Evolutionary conservation across 2,888 invertebrate species (phyloP).

Genomic region (Drosophila stalkeri): DNA sequence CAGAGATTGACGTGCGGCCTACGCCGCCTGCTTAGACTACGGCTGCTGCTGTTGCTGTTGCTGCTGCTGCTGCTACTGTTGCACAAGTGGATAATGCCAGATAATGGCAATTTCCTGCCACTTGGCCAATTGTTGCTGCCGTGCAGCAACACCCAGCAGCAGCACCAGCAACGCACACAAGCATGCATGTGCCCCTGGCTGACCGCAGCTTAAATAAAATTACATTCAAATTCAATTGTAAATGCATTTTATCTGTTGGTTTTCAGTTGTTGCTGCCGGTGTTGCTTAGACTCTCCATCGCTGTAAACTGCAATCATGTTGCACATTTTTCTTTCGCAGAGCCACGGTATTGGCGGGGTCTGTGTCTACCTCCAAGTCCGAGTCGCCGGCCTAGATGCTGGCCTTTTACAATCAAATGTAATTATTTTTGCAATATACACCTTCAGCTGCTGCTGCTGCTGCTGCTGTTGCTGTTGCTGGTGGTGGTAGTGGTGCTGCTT

Average conservation of each 20-base stretch:
- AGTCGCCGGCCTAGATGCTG: slow-evolving; percentile 64
- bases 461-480: slow-evolving; percentile 49
- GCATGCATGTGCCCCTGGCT: slow-evolving; percentile 67
- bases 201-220: slow-evolving; percentile 83
- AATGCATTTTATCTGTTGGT: slow-evolving; percentile 84
- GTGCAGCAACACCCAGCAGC: slow-evolving; percentile 49
- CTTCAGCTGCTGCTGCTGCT: slow-evolving; percentile 68
- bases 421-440: slow-evolving; percentile 81
- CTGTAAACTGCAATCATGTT: slow-evolving; percentile 83
- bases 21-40: slow-evolving; percentile 54
- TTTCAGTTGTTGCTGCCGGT: slow-evolving; percentile 60
- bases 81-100: slow-evolving; percentile 82
- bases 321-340: slow-evolving; percentile 81
- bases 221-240: slow-evolving; percentile 84
- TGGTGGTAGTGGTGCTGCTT: slow-evolving; percentile 7
- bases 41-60: slow-evolving; percentile 49
- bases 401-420: slow-evolving; percentile 83
- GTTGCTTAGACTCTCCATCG: slow-evolving; percentile 51
- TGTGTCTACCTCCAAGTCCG: slow-evolving; percentile 27
- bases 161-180: slow-evolving; percentile 18
- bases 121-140: slow-evolving; percentile 79
- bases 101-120: slow-evolving; percentile 83
- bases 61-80: slow-evolving; percentile 58
- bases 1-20: slow-evolving; percentile 70
- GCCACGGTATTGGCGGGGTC: slow-evolving; percentile 25